Evolutionary conservation across 2,888 invertebrate genomes (phyloP).

Genomic region (Geotrupes spiniger): DNA sequence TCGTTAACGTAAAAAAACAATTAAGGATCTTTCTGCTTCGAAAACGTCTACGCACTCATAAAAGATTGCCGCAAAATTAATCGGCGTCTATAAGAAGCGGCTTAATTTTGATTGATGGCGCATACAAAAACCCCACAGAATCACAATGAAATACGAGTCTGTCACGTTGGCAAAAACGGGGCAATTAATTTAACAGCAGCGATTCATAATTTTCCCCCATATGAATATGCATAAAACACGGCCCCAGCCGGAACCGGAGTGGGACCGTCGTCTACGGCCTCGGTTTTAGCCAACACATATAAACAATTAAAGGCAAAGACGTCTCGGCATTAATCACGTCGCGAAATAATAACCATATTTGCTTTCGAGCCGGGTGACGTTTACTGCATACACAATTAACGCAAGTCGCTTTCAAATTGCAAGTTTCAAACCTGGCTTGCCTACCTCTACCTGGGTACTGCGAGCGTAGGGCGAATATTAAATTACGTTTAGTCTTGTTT

Average conservation of each 20-base stretch:
- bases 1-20: no score
- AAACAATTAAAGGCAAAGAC: constrained; percentile 25
- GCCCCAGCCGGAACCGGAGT: not conserved
- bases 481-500: constrained; percentile 23
- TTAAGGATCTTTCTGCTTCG: no score
- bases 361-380: constrained; percentile 8
- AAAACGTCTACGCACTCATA: no score
- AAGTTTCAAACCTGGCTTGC: constrained; percentile 13
- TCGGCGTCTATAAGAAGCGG: not conserved
- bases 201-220: not conserved
- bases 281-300: constrained; percentile 10
- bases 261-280: not conserved
- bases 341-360: constrained; percentile 22
- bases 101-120: constrained; percentile 6
- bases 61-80: not conserved
- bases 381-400: constrained; percentile 21
- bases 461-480: constrained; percentile 20
- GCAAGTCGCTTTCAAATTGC: constrained; percentile 17
- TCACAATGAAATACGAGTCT: no score
- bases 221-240: not conserved
- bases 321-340: constrained; percentile 26
- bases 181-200: not conserved
- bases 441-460: constrained; percentile 9
- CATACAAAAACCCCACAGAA: not conserved
- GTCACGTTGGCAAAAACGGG: not conserved